These are phyloP conservation scores for Procambarus virginalis DNA, from an alignment of 1,140 invertebrate genomes.

Conservation along the genomic window DNA sequence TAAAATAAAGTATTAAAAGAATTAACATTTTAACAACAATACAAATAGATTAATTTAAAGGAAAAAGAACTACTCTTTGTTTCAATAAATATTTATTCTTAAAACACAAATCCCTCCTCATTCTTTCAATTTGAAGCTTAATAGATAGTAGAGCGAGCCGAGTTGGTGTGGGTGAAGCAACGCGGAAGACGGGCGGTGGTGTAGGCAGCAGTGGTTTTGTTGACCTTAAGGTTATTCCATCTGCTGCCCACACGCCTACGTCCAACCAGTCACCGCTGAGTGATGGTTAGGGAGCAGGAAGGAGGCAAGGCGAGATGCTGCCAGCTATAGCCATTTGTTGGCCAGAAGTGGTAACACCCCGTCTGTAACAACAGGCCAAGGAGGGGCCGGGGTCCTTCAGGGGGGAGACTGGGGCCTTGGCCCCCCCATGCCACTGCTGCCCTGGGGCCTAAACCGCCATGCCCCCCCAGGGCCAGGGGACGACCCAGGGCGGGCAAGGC, in stretches of 20 bases:
- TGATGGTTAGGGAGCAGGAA: conserved; percentile 43
- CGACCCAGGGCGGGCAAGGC: conserved; percentile 60
- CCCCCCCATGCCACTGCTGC: conserved; percentile 58
- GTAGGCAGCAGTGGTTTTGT: conserved; percentile 63
- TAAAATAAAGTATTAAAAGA: too few species aligned
- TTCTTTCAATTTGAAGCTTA: conserved; percentile 58
- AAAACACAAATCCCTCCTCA: conserved; percentile 60
- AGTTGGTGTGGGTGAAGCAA: conserved; percentile 66
- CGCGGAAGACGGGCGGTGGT: conserved; percentile 50
- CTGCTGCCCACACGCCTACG: conserved; percentile 55
- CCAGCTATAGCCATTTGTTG: conserved; percentile 6
- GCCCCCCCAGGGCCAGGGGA: conserved; percentile 65
- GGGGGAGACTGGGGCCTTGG: conserved; percentile 67
- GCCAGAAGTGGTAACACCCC: conserved; percentile 35
- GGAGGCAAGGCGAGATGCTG: conserved; percentile 53
- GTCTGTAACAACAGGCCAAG: conserved; percentile 52
- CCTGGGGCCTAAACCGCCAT: conserved; percentile 53
- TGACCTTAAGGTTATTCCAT: conserved; percentile 59
- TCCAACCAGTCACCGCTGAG: conserved; percentile 52
- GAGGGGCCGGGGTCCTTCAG: conserved; percentile 65
- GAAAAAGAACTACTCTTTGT: conserved; percentile 32
- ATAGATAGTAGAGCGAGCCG: conserved; percentile 53
- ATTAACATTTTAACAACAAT: too few species aligned
- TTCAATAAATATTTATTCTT: conserved; percentile 68
- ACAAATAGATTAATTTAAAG: not conserved